Conservation (phyloP, 2,113 vertebrate genomes). For the Tenrec ecaudatus region DNA sequence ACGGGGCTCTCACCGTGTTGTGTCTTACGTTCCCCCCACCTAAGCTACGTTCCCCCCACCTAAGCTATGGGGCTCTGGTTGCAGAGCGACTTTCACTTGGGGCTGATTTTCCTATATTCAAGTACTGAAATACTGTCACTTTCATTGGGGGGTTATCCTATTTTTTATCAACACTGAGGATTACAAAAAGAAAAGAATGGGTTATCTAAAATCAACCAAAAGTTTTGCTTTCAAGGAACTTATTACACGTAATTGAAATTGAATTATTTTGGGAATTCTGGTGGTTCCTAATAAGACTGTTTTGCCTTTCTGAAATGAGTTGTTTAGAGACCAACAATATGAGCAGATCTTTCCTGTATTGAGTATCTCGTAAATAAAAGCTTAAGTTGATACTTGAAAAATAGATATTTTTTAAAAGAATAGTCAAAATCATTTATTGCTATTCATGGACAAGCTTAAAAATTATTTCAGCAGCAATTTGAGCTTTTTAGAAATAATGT, state of each 20-base stretch:
- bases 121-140: slow-evolving; percentile 51
- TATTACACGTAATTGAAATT: slow-evolving; percentile 34
- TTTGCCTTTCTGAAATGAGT: slow-evolving; percentile 50
- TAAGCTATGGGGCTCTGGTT: no score
- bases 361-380: slow-evolving; percentile 6
- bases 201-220: not conserved
- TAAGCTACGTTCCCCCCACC: no score
- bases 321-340: slow-evolving; percentile 40
- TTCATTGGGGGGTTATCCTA: not conserved
- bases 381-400: not conserved
- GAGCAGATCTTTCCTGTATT: slow-evolving; percentile 1
- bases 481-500: slow-evolving; percentile 43
- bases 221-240: slow-evolving; percentile 16
- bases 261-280: slow-evolving; percentile 55
- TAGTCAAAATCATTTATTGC: slow-evolving; percentile 20
- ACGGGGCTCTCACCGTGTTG: no score
- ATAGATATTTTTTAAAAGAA: slow-evolving; percentile 19
- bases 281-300: slow-evolving; percentile 28
- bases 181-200: not conserved
- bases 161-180: not conserved
- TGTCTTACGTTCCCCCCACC: no score
- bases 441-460: slow-evolving; percentile 20
- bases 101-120: slow-evolving; percentile 43
- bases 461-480: slow-evolving; percentile 20
- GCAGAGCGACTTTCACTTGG: not conserved